Conservation (phyloP, 2,888 invertebrate genomes). For the Caenorhabditis angaria region DNA sequence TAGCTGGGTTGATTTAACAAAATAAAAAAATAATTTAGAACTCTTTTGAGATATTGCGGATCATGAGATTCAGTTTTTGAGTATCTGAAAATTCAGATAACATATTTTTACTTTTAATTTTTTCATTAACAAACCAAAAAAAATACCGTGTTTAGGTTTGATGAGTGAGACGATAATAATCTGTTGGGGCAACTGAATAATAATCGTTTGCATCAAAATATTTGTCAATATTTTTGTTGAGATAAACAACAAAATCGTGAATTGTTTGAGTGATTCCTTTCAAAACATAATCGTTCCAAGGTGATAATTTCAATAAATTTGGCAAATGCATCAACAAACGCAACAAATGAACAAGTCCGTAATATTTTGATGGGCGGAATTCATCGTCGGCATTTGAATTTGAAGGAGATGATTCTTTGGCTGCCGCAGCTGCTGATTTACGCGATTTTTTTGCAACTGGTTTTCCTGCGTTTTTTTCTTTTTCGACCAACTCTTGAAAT, state of each 20-base stretch:
- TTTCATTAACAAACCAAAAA: too few species aligned
- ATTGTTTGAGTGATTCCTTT: slow-evolving; percentile 11
- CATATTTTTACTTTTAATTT: too few species aligned
- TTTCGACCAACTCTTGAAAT: slow-evolving; percentile 19
- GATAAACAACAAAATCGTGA: slow-evolving; percentile 38
- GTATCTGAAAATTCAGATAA: too few species aligned
- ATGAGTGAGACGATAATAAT: slow-evolving; percentile 7
- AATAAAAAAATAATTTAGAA: too few species aligned
- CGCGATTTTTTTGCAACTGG: slow-evolving; percentile 5
- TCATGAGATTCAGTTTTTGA: too few species aligned
- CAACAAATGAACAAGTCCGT: slow-evolving; percentile 45
- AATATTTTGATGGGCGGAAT: slow-evolving; percentile 25
- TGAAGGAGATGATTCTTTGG: not conserved
- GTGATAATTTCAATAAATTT: slow-evolving; percentile 17
- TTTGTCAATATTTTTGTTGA: slow-evolving; percentile 31
- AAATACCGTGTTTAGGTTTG: too few species aligned
- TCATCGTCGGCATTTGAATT: slow-evolving; percentile 6
- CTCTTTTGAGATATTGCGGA: too few species aligned
- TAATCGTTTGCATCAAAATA: not conserved
- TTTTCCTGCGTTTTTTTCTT: slow-evolving; percentile 14
- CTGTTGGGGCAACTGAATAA: not conserved
- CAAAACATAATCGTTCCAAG: slow-evolving; percentile 28
- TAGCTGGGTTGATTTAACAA: too few species aligned
- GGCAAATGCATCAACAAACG: slow-evolving; percentile 35
- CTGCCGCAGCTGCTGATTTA: slow-evolving; percentile 5